phyloP scores from a whole-genome alignment of 2,113 vertebrate species.

The Orcinus orca region DNA sequence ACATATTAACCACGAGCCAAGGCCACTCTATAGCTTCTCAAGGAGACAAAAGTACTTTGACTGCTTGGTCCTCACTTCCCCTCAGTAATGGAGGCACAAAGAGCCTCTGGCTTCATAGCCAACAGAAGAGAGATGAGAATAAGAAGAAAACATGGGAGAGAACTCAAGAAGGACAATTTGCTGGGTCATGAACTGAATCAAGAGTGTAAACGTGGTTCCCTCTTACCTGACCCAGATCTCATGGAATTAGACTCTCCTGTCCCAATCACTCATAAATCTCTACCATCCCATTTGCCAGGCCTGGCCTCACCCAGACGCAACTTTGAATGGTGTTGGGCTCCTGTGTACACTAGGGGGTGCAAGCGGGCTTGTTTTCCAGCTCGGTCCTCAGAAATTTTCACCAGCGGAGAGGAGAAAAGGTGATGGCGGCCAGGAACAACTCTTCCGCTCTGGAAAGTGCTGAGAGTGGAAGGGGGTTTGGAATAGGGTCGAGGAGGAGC shows the following conservation, averaged over 20 bases:
- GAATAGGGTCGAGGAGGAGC: conserved; percentile 46
- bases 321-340: not conserved
- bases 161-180: not conserved
- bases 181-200: not conserved
- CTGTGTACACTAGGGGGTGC: conserved; percentile 79
- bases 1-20: not conserved
- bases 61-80: not conserved
- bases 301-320: not conserved
- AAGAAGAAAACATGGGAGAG: not conserved
- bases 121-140: not conserved
- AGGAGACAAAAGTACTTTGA: too few relatives aligned
- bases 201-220: fast-evolving
- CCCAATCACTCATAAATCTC: fast-evolving
- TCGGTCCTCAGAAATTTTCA: not conserved
- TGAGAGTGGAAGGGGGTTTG: conserved; percentile 14
- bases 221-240: not conserved
- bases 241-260: fast-evolving
- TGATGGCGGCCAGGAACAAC: not conserved
- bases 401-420: not conserved
- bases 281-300: fast-evolving
- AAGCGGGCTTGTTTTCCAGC: conserved; percentile 61
- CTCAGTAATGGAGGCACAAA: not conserved
- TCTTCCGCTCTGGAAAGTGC: not conserved
- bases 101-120: not conserved
- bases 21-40: not conserved